These are phyloP conservation scores for Euclidia mi DNA, from an alignment of 2,888 invertebrate genomes.

Conservation along the genomic window DNA sequence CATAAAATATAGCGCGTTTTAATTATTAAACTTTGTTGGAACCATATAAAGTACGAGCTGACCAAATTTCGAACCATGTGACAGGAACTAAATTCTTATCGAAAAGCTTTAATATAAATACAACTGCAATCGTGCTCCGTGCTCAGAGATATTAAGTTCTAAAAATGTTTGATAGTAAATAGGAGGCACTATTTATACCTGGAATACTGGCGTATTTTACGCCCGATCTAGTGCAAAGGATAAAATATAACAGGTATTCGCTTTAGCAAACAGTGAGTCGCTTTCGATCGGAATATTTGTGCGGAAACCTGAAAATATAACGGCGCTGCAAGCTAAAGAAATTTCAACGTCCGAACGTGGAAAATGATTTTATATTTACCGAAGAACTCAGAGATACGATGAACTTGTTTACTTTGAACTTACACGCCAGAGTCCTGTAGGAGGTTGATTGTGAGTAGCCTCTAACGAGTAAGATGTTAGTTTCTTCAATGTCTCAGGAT, in stretches of 20 bases:
- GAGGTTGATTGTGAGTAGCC: too few species aligned
- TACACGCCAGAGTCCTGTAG: too few species aligned
- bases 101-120: too few species aligned
- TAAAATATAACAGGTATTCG: constrained; percentile 67
- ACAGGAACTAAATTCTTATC: too few species aligned
- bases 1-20: too few species aligned
- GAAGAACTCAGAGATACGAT: constrained; percentile 18
- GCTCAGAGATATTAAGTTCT: too few species aligned
- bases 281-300: constrained; percentile 57
- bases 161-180: not conserved
- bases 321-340: constrained; percentile 46
- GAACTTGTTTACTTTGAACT: not conserved
- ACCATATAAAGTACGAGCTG: too few species aligned
- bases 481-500: constrained; percentile 40
- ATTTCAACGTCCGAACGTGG: constrained; percentile 37
- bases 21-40: too few species aligned
- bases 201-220: constrained; percentile 57
- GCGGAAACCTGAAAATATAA: constrained; percentile 49
- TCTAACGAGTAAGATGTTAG: constrained; percentile 35
- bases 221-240: constrained; percentile 59
- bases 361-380: constrained; percentile 49
- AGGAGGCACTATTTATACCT: not conserved
- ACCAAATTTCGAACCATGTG: too few species aligned
- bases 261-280: constrained; percentile 60
- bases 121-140: too few species aligned